Evolutionary conservation across 2,113 vertebrate species (phyloP).

Genomic region (Scopus umbretta): DNA sequence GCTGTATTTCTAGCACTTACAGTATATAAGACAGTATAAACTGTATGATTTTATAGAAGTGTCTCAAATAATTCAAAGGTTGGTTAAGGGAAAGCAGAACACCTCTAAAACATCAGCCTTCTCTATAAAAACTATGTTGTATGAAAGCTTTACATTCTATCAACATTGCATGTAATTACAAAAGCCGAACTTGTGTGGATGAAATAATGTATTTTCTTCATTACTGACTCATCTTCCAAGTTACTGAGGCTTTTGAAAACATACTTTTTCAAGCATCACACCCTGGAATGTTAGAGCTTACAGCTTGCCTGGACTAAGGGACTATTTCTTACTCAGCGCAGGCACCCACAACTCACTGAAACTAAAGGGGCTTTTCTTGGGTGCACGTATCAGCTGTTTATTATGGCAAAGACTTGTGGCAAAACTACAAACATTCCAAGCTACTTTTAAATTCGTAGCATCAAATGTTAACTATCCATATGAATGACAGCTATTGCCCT

Average conservation of each 20-base stretch:
- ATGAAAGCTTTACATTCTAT: background rate
- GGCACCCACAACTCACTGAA: background rate
- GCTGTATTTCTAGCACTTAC: conserved; percentile 36
- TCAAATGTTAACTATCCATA: accelerated
- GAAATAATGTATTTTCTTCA: background rate
- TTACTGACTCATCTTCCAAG: background rate
- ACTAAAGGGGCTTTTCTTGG: background rate
- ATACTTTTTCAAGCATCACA: background rate
- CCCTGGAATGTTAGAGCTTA: background rate
- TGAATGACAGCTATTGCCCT: background rate
- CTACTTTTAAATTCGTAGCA: background rate
- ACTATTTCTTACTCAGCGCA: background rate
- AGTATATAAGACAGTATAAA: background rate
- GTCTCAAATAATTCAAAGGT: conserved; percentile 29
- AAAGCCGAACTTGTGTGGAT: background rate
- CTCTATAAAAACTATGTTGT: background rate
- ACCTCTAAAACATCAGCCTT: background rate
- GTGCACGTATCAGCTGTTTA: background rate
- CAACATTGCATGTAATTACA: background rate
- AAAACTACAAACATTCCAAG: background rate
- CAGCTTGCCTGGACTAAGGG: background rate
- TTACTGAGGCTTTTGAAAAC: background rate
- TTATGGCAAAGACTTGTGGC: background rate
- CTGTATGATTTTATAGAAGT: background rate
- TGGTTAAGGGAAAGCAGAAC: background rate